Base-by-base conservation (phyloP, 2,113 vertebrate species). In the Oostethus manadensis region DNA sequence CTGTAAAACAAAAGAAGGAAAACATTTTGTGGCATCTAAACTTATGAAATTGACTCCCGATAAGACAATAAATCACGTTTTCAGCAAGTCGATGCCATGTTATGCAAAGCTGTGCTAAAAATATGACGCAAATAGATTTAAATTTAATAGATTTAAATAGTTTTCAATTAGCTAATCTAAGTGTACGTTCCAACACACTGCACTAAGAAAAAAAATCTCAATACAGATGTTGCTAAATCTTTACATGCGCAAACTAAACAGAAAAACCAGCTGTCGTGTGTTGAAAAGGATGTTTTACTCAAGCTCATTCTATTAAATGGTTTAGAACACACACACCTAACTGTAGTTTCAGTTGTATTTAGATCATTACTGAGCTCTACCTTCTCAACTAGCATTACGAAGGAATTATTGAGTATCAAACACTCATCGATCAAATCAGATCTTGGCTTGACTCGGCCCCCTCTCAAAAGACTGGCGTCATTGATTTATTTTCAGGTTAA, bases 1-100 rank as follows among this genome's bases (percentile, higher is more conserved):
- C 97, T 99, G 90, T 87, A 90, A 90, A 90, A 85, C 10, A 17
- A 2, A 56, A 17, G 14, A 23, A 64, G 14, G 18, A 48, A 11
- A 18, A 23, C 10, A 18, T 50, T 21, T 48, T 20, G 46, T 17
- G 18, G 10, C 38, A 13, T 40, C 11, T 11, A 13, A 40, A 40
- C 11, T 4, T 4, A 42, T 42, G 1, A 40, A 14, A 14, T 6
- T 42, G 29, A 33, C 29, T 33, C 29, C 7, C 3, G 6, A 6
- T 10, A 42, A 13, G 3, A 42, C 0, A 42, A 42, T 3, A 38
- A 26, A 26, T 26, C 35, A 38, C 35, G 35, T 11, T 38, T 11
- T 9, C 9, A 11, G 35, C 35, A 10, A 38, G 35, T 38, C 23
- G 5, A 3, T 26, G 5, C 4, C 18, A 9, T 48, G 18, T 48